A percentile compares a stretch with the other conserved stretches of the same genome.
Evolutionary conservation across 2,113 vertebrate genomes (phyloP).

Genomic region (Stomatorhinus ivindoensis): DNA sequence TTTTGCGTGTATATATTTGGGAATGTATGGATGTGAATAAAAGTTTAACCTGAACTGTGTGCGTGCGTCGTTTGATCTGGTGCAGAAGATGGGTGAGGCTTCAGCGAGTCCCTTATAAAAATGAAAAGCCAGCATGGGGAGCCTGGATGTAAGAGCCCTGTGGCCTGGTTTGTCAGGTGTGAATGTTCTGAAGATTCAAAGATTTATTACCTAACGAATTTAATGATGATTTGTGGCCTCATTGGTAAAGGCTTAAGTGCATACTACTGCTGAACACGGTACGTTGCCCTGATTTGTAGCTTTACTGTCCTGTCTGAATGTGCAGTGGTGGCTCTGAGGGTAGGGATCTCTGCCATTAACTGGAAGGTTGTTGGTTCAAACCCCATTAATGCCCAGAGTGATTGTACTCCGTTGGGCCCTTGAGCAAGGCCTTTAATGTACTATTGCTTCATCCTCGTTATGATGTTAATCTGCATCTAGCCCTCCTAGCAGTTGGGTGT

Average conservation of each 20-base stretch:
- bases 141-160: not conserved
- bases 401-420: too few species aligned
- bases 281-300: not conserved
- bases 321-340: too few species aligned
- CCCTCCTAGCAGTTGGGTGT: too few species aligned
- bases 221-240: not conserved
- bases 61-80: not conserved
- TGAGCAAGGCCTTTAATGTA: too few species aligned
- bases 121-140: not conserved
- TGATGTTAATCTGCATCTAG: too few species aligned
- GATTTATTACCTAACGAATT: not conserved
- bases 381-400: too few species aligned
- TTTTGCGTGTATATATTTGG: not conserved
- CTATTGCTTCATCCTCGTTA: too few species aligned
- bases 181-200: not conserved
- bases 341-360: too few species aligned
- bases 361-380: too few species aligned
- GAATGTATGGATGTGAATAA: not conserved
- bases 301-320: not conserved
- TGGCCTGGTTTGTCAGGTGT: not conserved
- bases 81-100: not conserved
- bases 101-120: not conserved
- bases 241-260: not conserved
- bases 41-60: not conserved
- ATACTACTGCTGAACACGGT: not conserved